Base-by-base conservation (phyloP, 2,113 vertebrate genomes). In the Panthera uncia region DNA sequence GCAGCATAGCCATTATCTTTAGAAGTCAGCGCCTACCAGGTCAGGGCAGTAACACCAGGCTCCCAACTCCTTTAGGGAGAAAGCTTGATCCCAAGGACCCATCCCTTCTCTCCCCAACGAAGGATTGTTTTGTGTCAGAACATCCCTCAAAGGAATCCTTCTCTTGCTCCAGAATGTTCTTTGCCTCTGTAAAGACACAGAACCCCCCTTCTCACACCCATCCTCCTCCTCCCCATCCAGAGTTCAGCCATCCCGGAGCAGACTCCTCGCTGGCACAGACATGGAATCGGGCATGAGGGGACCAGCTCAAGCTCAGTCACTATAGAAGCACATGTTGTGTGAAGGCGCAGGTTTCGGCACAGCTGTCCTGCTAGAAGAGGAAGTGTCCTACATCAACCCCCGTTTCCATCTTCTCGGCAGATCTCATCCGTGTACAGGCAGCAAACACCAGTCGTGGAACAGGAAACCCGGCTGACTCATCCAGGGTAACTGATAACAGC, bases 161-260 rank as follows among this genome's bases (percentile, higher is more conserved):
- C 0, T 98, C 90, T 85, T 99, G 98, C 14, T 98, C 98, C 45
- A 98, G 66, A 48, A 98, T 3, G 6, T 98, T 94, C 52, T 66
- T 63, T 0, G 19, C 92, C 0, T 90, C 25, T 0, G 0, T 0
- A 0, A 10, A 57, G 36, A 98, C 29, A 0, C 5, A 10, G 27
- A 91, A 97, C 1, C 94, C 96, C 96, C 15, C 16, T 95, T 18
- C 27, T 88, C 36, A 98, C 4, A 11, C 96, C 96, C 55, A 93
- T 98, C 33, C 88, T 92, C 0, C 95, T 96, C 76, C 1, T 81
- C 95, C 3, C 92, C 82, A 0, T 0, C 98, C 98, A 98, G 41
- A 98, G 80, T 0, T 87, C 27, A 1, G 33, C 73, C 3, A 97
- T 95, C 65, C 98, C 63, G 0, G 93, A 95, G 2, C 0, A 0